phyloP scores from a whole-genome alignment of 2,888 invertebrate species.

The Muschampia plurimacula region DNA sequence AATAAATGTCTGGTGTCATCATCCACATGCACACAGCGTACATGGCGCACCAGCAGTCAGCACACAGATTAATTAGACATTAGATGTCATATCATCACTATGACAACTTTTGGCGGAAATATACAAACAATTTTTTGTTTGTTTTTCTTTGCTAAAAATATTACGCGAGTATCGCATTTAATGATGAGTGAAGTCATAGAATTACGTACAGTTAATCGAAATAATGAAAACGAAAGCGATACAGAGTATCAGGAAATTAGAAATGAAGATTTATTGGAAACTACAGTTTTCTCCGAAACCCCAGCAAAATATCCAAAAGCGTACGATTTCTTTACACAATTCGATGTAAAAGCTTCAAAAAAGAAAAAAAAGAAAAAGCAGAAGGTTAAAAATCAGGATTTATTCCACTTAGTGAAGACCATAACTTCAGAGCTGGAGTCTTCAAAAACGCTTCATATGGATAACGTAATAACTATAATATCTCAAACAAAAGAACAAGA shows the following conservation, averaged over 20 bases:
- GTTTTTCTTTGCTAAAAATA: neutral
- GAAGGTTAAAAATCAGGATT: slow-evolving; percentile 54
- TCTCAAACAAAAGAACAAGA: slow-evolving; percentile 50
- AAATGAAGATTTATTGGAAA: slow-evolving; percentile 53
- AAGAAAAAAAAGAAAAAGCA: slow-evolving; percentile 59
- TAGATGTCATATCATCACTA: slow-evolving; percentile 17
- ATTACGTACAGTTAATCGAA: slow-evolving; percentile 56
- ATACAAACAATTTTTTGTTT: slow-evolving; percentile 26
- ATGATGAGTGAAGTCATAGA: slow-evolving; percentile 67
- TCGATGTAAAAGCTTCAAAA: slow-evolving; percentile 53
- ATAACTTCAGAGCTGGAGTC: slow-evolving; percentile 66
- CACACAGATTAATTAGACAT: too few relatives aligned
- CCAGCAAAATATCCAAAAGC: slow-evolving; percentile 54
- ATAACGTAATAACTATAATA: slow-evolving; percentile 58
- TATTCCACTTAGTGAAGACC: slow-evolving; percentile 65
- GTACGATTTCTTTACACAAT: slow-evolving; percentile 69
- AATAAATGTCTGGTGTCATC: neutral
- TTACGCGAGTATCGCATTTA: neutral
- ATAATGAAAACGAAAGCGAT: slow-evolving; percentile 55
- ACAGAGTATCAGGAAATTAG: slow-evolving; percentile 75
- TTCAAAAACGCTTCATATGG: slow-evolving; percentile 54
- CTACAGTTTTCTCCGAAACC: slow-evolving; percentile 49
- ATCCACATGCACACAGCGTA: neutral
- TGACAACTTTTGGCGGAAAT: slow-evolving; percentile 25
- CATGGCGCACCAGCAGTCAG: too few relatives aligned